Evolutionary conservation across 2,113 vertebrate species (phyloP).

Genomic region (Bothrops jararaca): DNA sequence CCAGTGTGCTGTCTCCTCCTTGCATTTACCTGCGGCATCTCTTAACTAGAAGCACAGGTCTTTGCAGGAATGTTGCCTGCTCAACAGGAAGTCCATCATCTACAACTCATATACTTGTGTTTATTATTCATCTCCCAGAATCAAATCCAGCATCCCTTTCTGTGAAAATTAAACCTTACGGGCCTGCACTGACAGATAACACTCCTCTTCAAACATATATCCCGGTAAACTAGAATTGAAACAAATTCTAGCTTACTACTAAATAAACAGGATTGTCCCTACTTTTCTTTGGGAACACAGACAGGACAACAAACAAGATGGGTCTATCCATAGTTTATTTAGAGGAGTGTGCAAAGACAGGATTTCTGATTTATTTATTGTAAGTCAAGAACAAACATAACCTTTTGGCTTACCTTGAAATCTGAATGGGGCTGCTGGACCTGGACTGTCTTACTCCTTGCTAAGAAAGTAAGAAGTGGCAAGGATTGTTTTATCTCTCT

Average conservation of each 20-base stretch:
- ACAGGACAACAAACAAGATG: background rate
- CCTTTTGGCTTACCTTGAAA: background rate
- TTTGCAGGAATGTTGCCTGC: conserved; percentile 33
- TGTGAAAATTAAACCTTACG: background rate
- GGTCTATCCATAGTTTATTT: background rate
- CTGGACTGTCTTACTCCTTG: background rate
- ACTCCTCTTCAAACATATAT: background rate
- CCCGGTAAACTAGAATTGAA: background rate
- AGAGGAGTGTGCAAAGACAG: background rate
- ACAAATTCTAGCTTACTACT: background rate
- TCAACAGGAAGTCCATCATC: conserved; percentile 59
- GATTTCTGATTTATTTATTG: background rate
- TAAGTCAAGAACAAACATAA: background rate
- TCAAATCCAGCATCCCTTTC: background rate
- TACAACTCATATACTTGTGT: conserved; percentile 37
- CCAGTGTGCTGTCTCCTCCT: conserved; percentile 36
- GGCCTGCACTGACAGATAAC: background rate
- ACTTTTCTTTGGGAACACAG: background rate
- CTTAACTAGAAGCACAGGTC: conserved; percentile 26
- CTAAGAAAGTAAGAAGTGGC: background rate
- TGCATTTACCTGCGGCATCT: conserved; percentile 44
- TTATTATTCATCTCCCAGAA: conserved; percentile 34
- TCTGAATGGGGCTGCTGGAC: background rate
- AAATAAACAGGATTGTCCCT: background rate
- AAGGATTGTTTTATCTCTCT: background rate